phyloP scores from a whole-genome alignment of 2,113 vertebrate species.

The pig (Sus scrofa) region T2T-Sscrofa CM000818.6:114755501-114756000 shows the following conservation, averaged over 20 bases:
- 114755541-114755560: too few species aligned
- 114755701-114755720: conserved; percentile 32
- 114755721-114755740: not conserved
- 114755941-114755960: conserved; percentile 17
- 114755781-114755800: not conserved
- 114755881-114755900: not conserved
- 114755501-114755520: conserved; percentile 48
- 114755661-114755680: not conserved
- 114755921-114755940: not conserved
- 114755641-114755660: conserved; percentile 1
- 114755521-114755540: too few species aligned
- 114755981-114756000: not conserved
- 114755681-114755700: conserved; percentile 10
- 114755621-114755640: conserved; percentile 18
- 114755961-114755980: not conserved
- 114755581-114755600: too few species aligned
- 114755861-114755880: not conserved
- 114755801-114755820: not conserved
- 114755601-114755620: not conserved
- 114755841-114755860: not conserved
- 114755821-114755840: not conserved
- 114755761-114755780: not conserved
- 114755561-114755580: too few species aligned
- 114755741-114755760: not conserved
- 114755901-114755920: not conserved